Base-by-base conservation (phyloP, 2,888 invertebrate genomes). In the Phortica okadai region DNA sequence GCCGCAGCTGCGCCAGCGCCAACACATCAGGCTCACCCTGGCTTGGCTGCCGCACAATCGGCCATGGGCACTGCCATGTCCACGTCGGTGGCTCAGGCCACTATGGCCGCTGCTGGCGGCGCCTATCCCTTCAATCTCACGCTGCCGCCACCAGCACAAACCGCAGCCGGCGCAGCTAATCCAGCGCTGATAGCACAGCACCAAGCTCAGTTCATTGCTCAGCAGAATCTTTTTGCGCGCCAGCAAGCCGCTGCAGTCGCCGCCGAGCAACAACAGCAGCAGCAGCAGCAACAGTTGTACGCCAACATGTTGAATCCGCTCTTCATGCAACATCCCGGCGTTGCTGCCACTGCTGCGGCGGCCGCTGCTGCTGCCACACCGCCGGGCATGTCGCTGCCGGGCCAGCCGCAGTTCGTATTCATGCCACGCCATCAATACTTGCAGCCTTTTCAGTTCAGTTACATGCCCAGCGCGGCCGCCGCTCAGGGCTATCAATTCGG, bases 211-310 rank as follows among this genome's bases (percentile, higher is more conserved):
- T 92, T 93, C 80, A 95, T 95, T 88, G 95, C 95, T 74, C 95
- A 95, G 88, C 95, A 95, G 88, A 95, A 92, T 91, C 92, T 95
- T 67, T 90, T 95, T 77, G 94, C 94, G 72, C 92, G 93, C 4
- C 95, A 95, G 83, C 94, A 94, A 89, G 94, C 94, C 86, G 94
- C 94, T 83, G 92, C 92, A 6, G 93, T 94, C 67, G 91, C 89
- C 16, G 92, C 90, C 0, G 91, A 80, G 81, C 87, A 88, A 54
- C 87, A 88, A 54, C 87, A 89, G 59, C 85, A 86, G 66, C 82
- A 85, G 76, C 86, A 88, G 41, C 82, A 84, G 76, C 80, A 83
- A 44, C 90, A 86, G 76, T 75, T 90, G 1, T 90, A 90, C 75
- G 87, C 89, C 0, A 90, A 89, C 72, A 74, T 87, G 7, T 78